These are phyloP conservation scores for Betta splendens DNA, from an alignment of 2,797 vertebrate species.

Conservation along the genomic window DNA sequence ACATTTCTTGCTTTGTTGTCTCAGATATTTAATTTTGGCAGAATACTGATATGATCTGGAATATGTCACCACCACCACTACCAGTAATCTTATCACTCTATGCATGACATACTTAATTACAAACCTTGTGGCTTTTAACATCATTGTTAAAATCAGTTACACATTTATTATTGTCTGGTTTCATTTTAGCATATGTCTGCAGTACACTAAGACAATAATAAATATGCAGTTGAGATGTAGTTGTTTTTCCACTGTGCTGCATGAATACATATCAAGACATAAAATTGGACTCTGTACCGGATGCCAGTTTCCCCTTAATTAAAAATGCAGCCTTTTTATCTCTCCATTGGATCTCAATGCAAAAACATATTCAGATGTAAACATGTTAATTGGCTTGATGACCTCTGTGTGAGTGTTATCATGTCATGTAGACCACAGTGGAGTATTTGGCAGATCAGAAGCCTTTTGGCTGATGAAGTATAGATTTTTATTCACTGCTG, in stretches of 20 bases:
- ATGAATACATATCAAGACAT: conserved; percentile 1
- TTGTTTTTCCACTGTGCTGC: conserved; percentile 7
- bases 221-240: background rate
- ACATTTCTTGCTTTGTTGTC: conserved; percentile 39
- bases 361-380: background rate
- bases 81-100: background rate
- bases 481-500: conserved; percentile 3
- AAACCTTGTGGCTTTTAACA: background rate
- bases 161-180: background rate
- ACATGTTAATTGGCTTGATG: conserved; percentile 1
- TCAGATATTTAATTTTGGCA: background rate
- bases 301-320: background rate
- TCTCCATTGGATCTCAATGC: background rate
- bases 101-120: background rate
- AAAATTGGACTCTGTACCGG: background rate
- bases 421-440: background rate
- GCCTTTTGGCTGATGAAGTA: background rate
- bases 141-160: no score
- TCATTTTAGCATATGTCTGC: background rate
- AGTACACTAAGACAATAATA: background rate
- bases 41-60: conserved; percentile 17
- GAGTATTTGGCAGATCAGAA: background rate
- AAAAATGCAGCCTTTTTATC: background rate
- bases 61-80: background rate
- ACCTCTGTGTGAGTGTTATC: background rate